Conservation (phyloP, 2,888 invertebrate species). For the Chironomus tentans region DNA sequence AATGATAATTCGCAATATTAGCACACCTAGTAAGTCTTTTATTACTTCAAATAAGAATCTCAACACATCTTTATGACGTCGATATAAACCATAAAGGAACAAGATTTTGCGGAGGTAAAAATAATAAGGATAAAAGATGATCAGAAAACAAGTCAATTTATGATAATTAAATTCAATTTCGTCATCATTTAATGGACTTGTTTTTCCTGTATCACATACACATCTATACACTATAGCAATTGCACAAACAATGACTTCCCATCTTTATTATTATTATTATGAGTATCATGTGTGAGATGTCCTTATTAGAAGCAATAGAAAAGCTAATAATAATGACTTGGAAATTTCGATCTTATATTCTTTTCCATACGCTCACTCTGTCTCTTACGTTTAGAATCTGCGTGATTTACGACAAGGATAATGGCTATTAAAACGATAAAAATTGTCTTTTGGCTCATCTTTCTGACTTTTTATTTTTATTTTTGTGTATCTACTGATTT, state of each 20-base stretch:
- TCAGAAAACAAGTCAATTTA: not conserved
- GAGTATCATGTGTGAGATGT: not conserved
- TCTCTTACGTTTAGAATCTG: conserved; percentile 9
- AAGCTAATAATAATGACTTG: not conserved
- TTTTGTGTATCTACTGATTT: too few relatives aligned
- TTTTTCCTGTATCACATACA: not conserved
- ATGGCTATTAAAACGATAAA: conserved; percentile 16
- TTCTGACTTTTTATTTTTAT: not conserved
- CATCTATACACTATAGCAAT: not conserved
- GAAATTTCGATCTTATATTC: not conserved
- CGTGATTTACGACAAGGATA: not conserved
- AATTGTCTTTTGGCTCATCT: conserved; percentile 15
- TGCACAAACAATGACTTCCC: not conserved
- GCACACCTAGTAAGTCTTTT: not conserved
- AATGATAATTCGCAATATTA: too few relatives aligned
- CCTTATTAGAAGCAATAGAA: not conserved
- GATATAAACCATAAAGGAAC: not conserved
- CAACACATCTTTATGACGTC: not conserved
- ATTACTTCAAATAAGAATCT: not conserved
- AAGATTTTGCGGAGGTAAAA: not conserved
- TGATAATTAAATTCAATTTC: conserved; percentile 8
- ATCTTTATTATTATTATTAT: not conserved
- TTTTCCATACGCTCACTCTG: not conserved
- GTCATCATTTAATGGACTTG: not conserved
- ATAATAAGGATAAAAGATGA: not conserved